Base-by-base conservation (phyloP, 2,888 invertebrate genomes). In the Drosophila vallismaia region DNA sequence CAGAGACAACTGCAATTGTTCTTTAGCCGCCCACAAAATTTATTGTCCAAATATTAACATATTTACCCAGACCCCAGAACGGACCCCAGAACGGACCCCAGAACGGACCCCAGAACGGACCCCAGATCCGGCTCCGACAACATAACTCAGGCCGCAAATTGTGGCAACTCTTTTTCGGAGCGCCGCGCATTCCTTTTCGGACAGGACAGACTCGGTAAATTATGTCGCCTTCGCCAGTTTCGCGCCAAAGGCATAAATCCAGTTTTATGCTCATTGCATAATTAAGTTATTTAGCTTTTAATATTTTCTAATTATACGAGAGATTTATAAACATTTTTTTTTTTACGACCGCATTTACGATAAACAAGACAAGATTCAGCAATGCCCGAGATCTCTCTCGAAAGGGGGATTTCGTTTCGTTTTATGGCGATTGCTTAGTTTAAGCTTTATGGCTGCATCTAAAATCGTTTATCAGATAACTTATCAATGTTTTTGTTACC, bases 21-120 rank as follows among this genome's bases (percentile, higher is more conserved):
- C 52, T 52, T 64, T 68, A 42, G 59, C 70, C 52, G 54, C 45
- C 46, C 62, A 72, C 55, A 55, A 79, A 79, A 81, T 88, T 83
- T 77, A 88, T 86, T 85, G 81, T 71, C 79, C 55, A 84, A 86
- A 84, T 88, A 84, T 84, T 88, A 88, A 86, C 88, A 87, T 82
- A 82, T 87, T 82, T 82, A 45, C 70, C 50, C 33, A 38, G 33
- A 56, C 59, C 67, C 74, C 57, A 67, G 46, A 14, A 8, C 1
- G 14, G 14, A 56, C 59, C 67, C 74, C 57, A 64, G 46, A 14
- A n/a, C n/a, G n/a, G 33, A 56, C 59, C 67, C 74, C 57, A 67
- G 46, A 14, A 8, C 1, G 14, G 33, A 56, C 59, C 67, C 74
- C 57, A 67, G 46, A 14, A 8, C 1, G 14, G 14, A 56, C 59